These are phyloP conservation scores for Hedya salicella DNA, from an alignment of 2,888 invertebrate species.

Conservation along the genomic window DNA sequence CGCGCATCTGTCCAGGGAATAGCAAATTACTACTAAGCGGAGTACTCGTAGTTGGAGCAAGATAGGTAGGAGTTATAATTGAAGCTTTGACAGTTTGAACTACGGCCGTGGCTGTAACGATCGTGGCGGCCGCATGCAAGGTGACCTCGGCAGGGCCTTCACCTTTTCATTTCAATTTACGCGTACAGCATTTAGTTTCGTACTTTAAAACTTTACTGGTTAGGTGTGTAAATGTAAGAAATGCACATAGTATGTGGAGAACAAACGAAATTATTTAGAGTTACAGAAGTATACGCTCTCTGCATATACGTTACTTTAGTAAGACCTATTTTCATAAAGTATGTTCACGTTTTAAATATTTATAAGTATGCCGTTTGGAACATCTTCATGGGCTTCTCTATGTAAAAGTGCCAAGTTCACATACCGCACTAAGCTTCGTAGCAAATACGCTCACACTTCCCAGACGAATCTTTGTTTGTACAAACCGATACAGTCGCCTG, in stretches of 20 bases:
- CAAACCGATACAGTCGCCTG: slow-evolving; percentile 68
- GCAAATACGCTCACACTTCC: slow-evolving; percentile 83
- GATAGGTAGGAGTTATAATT: slow-evolving; percentile 10
- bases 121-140: slow-evolving; percentile 51
- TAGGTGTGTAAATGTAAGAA: background rate
- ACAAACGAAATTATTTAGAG: background rate
- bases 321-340: slow-evolving; percentile 14
- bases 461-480: slow-evolving; percentile 75
- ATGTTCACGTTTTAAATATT: slow-evolving; percentile 22
- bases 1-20: background rate
- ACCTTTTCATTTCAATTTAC: slow-evolving; percentile 48
- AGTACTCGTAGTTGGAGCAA: slow-evolving; percentile 6
- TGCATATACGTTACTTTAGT: slow-evolving; percentile 11
- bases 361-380: slow-evolving; percentile 40
- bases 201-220: background rate
- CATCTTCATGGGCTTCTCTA: slow-evolving; percentile 75
- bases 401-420: slow-evolving; percentile 73
- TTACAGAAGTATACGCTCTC: background rate
- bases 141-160: slow-evolving; percentile 53
- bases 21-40: slow-evolving; percentile 17
- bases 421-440: slow-evolving; percentile 81
- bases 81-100: slow-evolving; percentile 45
- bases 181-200: background rate
- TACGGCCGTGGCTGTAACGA: slow-evolving; percentile 50
- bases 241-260: background rate